These are phyloP conservation scores for Melanostoma mellinum DNA, from an alignment of 2,888 invertebrate genomes.

Conservation along the genomic window DNA sequence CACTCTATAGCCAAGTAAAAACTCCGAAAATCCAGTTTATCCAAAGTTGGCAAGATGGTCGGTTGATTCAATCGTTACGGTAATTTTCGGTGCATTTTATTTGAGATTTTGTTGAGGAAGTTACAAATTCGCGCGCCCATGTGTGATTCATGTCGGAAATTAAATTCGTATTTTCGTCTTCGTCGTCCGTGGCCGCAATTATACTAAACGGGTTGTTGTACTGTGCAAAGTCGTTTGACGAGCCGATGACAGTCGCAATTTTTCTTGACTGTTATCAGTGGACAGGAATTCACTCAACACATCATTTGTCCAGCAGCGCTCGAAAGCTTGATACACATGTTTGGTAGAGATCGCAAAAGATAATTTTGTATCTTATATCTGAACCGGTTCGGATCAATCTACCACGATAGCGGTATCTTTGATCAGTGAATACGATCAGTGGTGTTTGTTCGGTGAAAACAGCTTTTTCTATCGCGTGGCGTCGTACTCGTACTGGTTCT, in stretches of 20 bases:
- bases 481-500: slow-evolving; percentile 36
- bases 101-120: slow-evolving; percentile 58
- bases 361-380: slow-evolving; percentile 32
- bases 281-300: slow-evolving; percentile 31
- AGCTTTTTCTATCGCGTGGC: slow-evolving; percentile 23
- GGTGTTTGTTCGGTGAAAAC: slow-evolving; percentile 9
- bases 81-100: slow-evolving; percentile 40
- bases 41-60: slow-evolving; percentile 81
- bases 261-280: slow-evolving; percentile 16
- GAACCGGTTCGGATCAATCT: slow-evolving; percentile 45
- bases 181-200: slow-evolving; percentile 23
- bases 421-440: slow-evolving; percentile 29
- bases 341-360: slow-evolving; percentile 35
- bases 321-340: slow-evolving; percentile 30
- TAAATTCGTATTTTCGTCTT: neutral
- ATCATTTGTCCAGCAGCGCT: slow-evolving; percentile 26
- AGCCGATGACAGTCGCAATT: slow-evolving; percentile 12
- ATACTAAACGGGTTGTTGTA: slow-evolving; percentile 29
- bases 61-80: slow-evolving; percentile 73
- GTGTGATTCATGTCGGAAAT: slow-evolving; percentile 30
- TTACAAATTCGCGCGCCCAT: slow-evolving; percentile 49
- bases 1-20: slow-evolving; percentile 51
- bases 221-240: neutral
- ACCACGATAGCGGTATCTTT: slow-evolving; percentile 48
- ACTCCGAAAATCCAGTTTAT: slow-evolving; percentile 81